These are phyloP conservation scores for Tinamus major DNA, from an alignment of 2,797 vertebrate genomes.

Conservation along the genomic window DNA sequence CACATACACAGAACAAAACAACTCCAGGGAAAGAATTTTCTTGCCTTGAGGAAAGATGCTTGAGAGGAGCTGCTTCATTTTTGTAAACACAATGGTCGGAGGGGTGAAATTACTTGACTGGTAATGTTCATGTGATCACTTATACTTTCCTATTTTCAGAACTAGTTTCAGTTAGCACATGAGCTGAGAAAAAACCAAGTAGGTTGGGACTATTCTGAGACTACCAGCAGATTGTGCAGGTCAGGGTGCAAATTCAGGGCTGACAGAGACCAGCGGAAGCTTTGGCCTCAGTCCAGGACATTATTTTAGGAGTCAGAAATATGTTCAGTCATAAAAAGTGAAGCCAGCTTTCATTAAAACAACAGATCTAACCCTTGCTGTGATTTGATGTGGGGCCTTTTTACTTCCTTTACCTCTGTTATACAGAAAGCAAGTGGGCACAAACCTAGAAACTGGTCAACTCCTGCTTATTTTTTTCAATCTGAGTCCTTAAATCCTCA, in stretches of 20 bases:
- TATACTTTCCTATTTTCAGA: neutral
- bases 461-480: fast-evolving
- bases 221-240: neutral
- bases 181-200: neutral
- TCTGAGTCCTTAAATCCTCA: neutral
- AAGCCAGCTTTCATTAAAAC: neutral
- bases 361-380: neutral
- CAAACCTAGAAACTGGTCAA: neutral
- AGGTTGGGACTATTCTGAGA: neutral
- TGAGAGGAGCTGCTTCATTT: slow-evolving; percentile 18
- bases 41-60: neutral
- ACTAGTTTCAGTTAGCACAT: neutral
- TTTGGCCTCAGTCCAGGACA: neutral
- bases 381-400: neutral
- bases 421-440: neutral
- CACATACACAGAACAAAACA: neutral
- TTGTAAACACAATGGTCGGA: neutral
- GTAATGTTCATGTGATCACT: slow-evolving; percentile 6
- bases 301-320: neutral
- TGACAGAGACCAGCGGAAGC: slow-evolving; percentile 1
- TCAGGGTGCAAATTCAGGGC: neutral
- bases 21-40: neutral
- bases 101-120: neutral
- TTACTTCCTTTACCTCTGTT: neutral
- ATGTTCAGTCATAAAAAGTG: neutral